These are phyloP conservation scores for Schizopygopsis pylzovi DNA, from an alignment of 2,797 vertebrate genomes.

Conservation along the genomic window DNA sequence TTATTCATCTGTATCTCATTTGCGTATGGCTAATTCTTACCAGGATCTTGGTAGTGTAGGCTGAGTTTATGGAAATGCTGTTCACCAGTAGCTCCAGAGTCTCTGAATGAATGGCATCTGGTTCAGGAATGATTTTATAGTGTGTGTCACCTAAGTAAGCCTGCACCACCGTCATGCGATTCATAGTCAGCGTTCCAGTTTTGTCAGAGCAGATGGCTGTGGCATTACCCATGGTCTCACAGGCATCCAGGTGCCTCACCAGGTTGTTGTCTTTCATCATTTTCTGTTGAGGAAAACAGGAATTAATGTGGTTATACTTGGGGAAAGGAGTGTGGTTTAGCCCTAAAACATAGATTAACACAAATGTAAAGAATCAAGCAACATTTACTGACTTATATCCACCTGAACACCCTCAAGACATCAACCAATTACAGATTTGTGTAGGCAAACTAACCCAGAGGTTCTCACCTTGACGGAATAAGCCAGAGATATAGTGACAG, in stretches of 20 bases:
- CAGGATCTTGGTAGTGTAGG: constrained; percentile 97
- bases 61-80: constrained; percentile 93
- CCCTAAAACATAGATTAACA: not conserved
- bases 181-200: constrained; percentile 96
- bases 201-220: constrained; percentile 99
- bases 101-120: constrained; percentile 82
- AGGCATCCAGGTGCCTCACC: constrained; percentile 94
- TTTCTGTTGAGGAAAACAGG: constrained; percentile 80
- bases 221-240: constrained; percentile 98
- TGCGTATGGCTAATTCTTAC: constrained; percentile 72
- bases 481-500: constrained; percentile 96
- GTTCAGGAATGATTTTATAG: constrained; percentile 84
- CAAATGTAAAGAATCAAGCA: not conserved
- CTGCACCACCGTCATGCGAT: constrained; percentile 98
- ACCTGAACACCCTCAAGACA: constrained; percentile 2
- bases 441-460: constrained; percentile 8
- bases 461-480: constrained; percentile 95
- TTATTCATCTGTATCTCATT: not conserved
- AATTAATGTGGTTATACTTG: constrained; percentile 15
- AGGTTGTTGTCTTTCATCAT: constrained; percentile 99
- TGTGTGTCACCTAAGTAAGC: constrained; percentile 85
- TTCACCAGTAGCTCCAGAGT: constrained; percentile 87
- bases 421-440: not conserved
- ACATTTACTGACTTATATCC: not conserved
- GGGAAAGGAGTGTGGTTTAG: not conserved